Evolutionary conservation across 2,888 invertebrate species (phyloP).

Genomic region (Suillia variegata): DNA sequence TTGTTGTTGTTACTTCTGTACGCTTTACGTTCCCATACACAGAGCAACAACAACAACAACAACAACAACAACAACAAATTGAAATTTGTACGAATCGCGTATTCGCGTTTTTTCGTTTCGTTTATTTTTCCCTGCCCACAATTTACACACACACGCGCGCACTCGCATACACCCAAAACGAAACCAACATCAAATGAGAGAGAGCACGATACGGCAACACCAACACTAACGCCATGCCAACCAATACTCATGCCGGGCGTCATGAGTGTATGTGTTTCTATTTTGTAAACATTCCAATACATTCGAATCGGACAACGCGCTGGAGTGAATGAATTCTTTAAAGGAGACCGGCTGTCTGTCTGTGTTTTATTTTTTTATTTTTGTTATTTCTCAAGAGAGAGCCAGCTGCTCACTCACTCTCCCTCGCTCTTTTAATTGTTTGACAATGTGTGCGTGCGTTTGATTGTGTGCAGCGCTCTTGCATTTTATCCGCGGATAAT

Average conservation of each 20-base stretch:
- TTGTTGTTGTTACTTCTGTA: slow-evolving; percentile 42
- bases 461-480: slow-evolving; percentile 1
- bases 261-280: slow-evolving; percentile 23
- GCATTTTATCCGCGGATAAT: slow-evolving; percentile 1
- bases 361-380: too few relatives aligned
- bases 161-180: background rate
- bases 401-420: background rate
- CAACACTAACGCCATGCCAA: background rate
- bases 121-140: slow-evolving; percentile 60
- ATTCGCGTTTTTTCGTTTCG: slow-evolving; percentile 56
- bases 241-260: background rate
- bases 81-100: slow-evolving; percentile 58
- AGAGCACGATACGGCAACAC: too few relatives aligned
- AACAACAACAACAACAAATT: slow-evolving; percentile 35
- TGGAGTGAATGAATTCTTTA: background rate
- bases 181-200: too few relatives aligned
- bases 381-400: too few relatives aligned
- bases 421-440: slow-evolving; percentile 10
- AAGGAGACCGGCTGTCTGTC: slow-evolving; percentile 25
- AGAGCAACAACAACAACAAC: slow-evolving; percentile 16
- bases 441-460: background rate
- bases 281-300: slow-evolving; percentile 43
- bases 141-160: slow-evolving; percentile 41
- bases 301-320: background rate
- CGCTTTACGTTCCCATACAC: slow-evolving; percentile 8